These are phyloP conservation scores for Listronotus bonariensis DNA, from an alignment of 1,140 invertebrate species.

Conservation along the genomic window DNA sequence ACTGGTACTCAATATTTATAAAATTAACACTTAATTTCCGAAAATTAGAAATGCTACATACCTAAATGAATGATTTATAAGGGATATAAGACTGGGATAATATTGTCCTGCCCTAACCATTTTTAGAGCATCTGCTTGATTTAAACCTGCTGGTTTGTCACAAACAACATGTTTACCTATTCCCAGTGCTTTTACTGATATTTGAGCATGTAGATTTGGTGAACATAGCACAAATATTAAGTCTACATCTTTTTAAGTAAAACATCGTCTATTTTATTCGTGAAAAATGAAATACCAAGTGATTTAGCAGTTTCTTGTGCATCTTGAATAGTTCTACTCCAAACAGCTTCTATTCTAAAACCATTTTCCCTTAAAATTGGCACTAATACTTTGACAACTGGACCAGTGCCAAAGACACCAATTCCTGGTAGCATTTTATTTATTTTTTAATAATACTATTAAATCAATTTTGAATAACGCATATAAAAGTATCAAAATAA, in stretches of 20 bases:
- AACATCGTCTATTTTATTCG: conserved; percentile 93
- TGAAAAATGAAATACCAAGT: conserved; percentile 86
- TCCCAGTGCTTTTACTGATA: conserved; percentile 93
- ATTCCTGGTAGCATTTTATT: conserved; percentile 80
- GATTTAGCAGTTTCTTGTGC: conserved; percentile 79
- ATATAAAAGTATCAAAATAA: too few relatives aligned
- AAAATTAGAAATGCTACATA: neutral
- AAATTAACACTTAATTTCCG: too few relatives aligned
- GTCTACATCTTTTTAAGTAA: conserved; percentile 91
- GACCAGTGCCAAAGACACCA: conserved; percentile 92
- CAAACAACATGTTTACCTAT: conserved; percentile 98
- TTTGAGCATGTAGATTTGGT: conserved; percentile 92
- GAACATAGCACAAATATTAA: conserved; percentile 93
- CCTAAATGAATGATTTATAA: conserved; percentile 85
- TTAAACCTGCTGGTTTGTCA: conserved; percentile 89
- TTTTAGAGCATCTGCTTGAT: conserved; percentile 86
- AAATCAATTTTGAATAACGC: too few relatives aligned
- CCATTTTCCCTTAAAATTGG: conserved; percentile 89
- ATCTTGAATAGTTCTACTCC: conserved; percentile 83
- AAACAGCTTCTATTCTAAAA: conserved; percentile 89
- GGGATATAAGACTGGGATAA: conserved; percentile 92
- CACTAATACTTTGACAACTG: conserved; percentile 86
- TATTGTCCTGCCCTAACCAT: conserved; percentile 93
- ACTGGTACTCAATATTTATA: too few relatives aligned
- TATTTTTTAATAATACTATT: too few relatives aligned